These are phyloP conservation scores for Troides helena DNA, from an alignment of 2,888 invertebrate species.

Conservation along the genomic window DNA sequence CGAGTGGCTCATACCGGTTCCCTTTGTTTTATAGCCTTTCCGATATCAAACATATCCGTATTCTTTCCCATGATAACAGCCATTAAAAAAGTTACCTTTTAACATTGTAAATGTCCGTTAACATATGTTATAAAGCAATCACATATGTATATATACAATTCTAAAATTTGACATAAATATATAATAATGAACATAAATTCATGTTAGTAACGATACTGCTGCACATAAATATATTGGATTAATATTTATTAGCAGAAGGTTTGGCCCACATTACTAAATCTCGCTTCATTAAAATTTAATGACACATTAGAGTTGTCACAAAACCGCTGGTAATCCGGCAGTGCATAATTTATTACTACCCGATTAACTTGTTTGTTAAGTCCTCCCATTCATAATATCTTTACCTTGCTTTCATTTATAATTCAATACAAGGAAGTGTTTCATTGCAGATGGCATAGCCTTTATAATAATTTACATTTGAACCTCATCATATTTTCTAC, in stretches of 20 bases:
- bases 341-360: conserved; percentile 16
- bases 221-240: neutral
- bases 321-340: conserved; percentile 14
- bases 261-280: conserved; percentile 1
- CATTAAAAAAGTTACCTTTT: neutral
- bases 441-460: neutral
- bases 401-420: conserved; percentile 12
- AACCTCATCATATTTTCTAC: too few species aligned
- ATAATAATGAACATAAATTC: neutral
- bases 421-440: neutral
- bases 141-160: neutral
- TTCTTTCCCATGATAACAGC: neutral
- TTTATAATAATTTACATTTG: neutral
- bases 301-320: conserved; percentile 18
- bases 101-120: neutral
- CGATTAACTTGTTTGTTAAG: conserved; percentile 20
- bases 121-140: neutral
- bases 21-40: conserved; percentile 48
- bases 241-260: neutral
- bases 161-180: neutral
- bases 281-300: conserved; percentile 21
- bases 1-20: conserved; percentile 46
- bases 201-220: neutral
- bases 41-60: conserved; percentile 1
- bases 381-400: conserved; percentile 10